Evolutionary conservation across 1,140 invertebrate genomes (phyloP), one percentile per base, ranked within the genome.

Genomic region (Nautilus pompilius): DNA sequence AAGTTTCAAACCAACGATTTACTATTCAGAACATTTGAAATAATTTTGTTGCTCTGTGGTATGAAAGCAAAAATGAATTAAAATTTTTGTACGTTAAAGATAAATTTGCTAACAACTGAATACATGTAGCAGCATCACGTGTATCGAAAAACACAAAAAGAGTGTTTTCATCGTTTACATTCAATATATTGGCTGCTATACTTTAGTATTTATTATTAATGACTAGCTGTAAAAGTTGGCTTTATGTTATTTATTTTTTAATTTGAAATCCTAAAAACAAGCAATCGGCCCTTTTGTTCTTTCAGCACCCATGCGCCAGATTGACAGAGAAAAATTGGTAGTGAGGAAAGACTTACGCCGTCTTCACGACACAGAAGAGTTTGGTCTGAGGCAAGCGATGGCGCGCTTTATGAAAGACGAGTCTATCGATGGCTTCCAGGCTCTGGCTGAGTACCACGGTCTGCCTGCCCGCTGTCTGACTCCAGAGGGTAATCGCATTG

Each of bases 341-440:
- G 62, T 65, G 5, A 36, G 69, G 24, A 70, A 70, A 46, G 49
- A 67, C 57, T 26, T 70, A 1, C 22, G 58, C 13, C 46, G 60
- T 48, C 51, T 70, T 41, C 65, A 62, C 0, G 36, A 29, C 15
- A 54, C 62, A 36, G 69, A 70, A 41, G 41, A 57, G 15, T 63
- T 56, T 28, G 51, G 56, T 6, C 53, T 70, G n/a, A 56, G 69
- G 6, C 10, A 57, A 24, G 69, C 66, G 6, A 22, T 70, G 63
- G 36, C 34, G 15, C 58, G 65, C 32, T 65, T 70, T 30, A 57
- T 65, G 60, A 6, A 6, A 8, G 49, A 53, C 17, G 29, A 53
- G 17, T 53, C 49, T 17, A 53, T 53, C 26, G 32, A 58, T 13
- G 56, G 56, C 41, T 58, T 36, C n/a, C 56, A 58, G 26, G 56